Base-by-base conservation (phyloP, 2,888 invertebrate species). In the Acanthosepion lycidas region DNA sequence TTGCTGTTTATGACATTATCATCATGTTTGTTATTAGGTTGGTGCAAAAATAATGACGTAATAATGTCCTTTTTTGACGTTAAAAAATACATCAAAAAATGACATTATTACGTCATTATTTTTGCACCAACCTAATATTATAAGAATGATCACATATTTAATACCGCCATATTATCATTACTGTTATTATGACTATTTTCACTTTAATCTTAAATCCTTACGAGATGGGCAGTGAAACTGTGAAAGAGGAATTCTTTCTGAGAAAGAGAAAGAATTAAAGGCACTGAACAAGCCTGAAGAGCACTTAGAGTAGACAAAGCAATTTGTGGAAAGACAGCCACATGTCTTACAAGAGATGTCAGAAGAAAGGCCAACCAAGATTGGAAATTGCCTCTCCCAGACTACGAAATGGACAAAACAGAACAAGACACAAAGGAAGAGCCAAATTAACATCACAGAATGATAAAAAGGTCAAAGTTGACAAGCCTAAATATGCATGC, bases 201-300 rank as follows among this genome's bases (percentile, higher is more conserved):
- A 78, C 9, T n/a, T 33, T 78, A n/a, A 78, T 78, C n/a, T 78
- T 18, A 78, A 33, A 78, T n/a, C 78, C 78, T 78, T 78, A 5
- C n/a, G 33, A n/a, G 78, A 78, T 78, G 23, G 78, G 15, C 15
- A 15, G 78, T 33, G n/a, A 18, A n/a, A 78, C 78, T 78, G 33
- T n/a, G 78, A 78, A n/a, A 78, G n/a, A 78, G n/a, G n/a, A 78
- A n/a, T 78, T 78, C 78, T 78, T 15, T n/a, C 59, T 59, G 3
- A 20, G 3, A 42, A 42, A 78, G 28, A 78, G n/a, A 78, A 78
- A n/a, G 78, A 78, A 78, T n/a, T 33, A 78, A 78, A 78, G 78
- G 78, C n/a, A n/a, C n/a, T 78, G 78, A n/a, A 78, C 78, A 78
- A 78, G 78, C n/a, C n/a, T 78, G n/a, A 78, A 78, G 78, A 78